Percentiles rank a stretch among this genome's conserved stretches.
Conservation (phyloP, 2,888 invertebrate genomes). For the Heliconius aoede region DNA sequence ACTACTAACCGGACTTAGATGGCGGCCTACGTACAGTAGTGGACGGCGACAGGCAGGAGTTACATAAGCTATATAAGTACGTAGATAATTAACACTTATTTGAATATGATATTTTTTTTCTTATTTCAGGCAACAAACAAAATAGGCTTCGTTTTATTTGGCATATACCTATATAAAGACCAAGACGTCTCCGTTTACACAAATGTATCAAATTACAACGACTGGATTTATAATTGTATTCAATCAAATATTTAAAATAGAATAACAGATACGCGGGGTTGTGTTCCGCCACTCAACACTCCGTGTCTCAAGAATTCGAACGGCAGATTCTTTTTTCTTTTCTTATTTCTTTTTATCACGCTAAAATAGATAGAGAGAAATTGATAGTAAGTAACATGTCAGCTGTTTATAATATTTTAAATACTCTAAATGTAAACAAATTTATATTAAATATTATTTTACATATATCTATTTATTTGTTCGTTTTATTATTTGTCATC, state of each 20-base stretch:
- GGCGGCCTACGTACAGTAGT: too few relatives aligned
- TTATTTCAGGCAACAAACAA: neutral
- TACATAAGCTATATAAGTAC: too few relatives aligned
- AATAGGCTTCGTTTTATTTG: neutral
- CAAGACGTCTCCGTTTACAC: neutral
- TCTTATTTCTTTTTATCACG: too few relatives aligned
- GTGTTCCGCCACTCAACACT: neutral
- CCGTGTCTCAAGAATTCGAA: neutral
- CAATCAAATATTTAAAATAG: neutral
- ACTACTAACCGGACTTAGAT: too few relatives aligned
- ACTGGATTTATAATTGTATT: conserved; percentile 1
- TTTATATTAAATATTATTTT: neutral
- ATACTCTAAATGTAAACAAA: neutral
- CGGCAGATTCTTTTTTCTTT: too few relatives aligned
- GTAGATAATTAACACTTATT: too few relatives aligned
- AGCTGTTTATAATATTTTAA: neutral
- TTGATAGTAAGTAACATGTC: too few relatives aligned
- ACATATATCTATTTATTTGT: neutral
- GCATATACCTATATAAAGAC: neutral
- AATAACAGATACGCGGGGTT: too few relatives aligned
- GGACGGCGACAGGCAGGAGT: too few relatives aligned
- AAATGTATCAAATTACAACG: neutral
- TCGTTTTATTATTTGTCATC: neutral
- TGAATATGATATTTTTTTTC: neutral
- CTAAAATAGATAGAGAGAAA: too few relatives aligned